These are phyloP conservation scores for Branchipolynoe longqiensis DNA, from an alignment of 2,888 invertebrate species.

Conservation along the genomic window DNA sequence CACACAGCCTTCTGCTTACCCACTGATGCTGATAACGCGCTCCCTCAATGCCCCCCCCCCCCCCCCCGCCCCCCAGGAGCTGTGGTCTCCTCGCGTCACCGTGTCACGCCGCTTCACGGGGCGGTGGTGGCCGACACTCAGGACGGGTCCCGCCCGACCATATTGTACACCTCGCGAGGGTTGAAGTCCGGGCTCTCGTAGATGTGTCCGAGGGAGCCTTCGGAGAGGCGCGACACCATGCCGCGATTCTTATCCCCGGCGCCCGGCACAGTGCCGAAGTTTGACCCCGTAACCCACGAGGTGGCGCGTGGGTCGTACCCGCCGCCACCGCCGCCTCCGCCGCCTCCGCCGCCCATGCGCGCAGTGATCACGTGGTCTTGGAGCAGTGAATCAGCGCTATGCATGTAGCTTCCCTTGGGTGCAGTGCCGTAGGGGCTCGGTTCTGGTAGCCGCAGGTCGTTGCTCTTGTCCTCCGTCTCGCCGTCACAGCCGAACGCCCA, in stretches of 20 bases:
- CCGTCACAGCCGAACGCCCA: slow-evolving; percentile 34
- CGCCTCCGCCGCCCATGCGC: neutral
- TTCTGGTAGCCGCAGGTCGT: slow-evolving; percentile 8
- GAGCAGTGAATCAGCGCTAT: slow-evolving; percentile 33
- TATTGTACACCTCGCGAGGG: slow-evolving; percentile 28
- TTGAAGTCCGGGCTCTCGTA: slow-evolving; percentile 36
- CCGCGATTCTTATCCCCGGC: slow-evolving; percentile 8
- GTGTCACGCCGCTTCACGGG: no score
- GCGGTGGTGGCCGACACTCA: no score
- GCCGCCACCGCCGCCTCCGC: neutral
- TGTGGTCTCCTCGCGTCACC: no score
- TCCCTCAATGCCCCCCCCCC: no score
- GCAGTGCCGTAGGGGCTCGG: slow-evolving; percentile 17
- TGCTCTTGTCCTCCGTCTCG: slow-evolving; percentile 15
- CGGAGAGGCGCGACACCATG: slow-evolving; percentile 1
- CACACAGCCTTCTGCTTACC: neutral
- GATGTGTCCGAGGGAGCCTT: slow-evolving; percentile 8
- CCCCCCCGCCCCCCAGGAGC: no score
- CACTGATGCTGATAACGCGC: no score
- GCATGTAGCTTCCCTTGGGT: slow-evolving; percentile 31
- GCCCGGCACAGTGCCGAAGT: slow-evolving; percentile 30
- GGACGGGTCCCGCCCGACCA: slow-evolving; percentile 29
- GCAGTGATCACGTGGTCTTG: slow-evolving; percentile 24
- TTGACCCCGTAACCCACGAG: slow-evolving; percentile 25
- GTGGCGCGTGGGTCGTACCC: slow-evolving; percentile 30